Conservation (phyloP, 2,888 invertebrate genomes). For the Melanargia galathea region DNA sequence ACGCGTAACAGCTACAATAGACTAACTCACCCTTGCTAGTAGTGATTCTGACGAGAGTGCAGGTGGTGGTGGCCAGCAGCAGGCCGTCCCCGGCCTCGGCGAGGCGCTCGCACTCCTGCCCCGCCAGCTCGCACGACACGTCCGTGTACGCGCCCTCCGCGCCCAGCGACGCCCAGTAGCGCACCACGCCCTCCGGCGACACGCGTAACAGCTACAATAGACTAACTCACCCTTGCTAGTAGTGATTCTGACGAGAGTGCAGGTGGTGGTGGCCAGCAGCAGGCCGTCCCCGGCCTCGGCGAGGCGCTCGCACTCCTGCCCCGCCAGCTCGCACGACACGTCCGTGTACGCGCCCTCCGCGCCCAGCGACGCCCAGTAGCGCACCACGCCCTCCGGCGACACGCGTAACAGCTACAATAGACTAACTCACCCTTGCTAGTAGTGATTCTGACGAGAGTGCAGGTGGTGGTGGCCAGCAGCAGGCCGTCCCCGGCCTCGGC, state of each 20-base stretch:
- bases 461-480: constrained; percentile 95
- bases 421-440: too few relatives aligned
- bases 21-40: too few relatives aligned
- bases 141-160: too few relatives aligned
- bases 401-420: too few relatives aligned
- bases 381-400: constrained; percentile 93
- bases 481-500: constrained; percentile 86
- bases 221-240: not conserved
- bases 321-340: constrained; percentile 91
- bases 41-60: too few relatives aligned
- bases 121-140: too few relatives aligned
- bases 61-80: too few relatives aligned
- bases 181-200: too few relatives aligned
- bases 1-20: too few relatives aligned
- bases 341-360: constrained; percentile 94
- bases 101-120: too few relatives aligned
- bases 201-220: not conserved
- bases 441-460: constrained; percentile 82
- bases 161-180: too few relatives aligned
- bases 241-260: constrained; percentile 81
- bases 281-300: constrained; percentile 86
- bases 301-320: constrained; percentile 92
- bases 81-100: too few relatives aligned
- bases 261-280: constrained; percentile 95
- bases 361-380: constrained; percentile 95